A percentile compares a stretch with the other conserved stretches of the same genome.
Evolutionary conservation across 2,113 vertebrate genomes (phyloP).

Genomic region (Pristiophorus japonicus): DNA sequence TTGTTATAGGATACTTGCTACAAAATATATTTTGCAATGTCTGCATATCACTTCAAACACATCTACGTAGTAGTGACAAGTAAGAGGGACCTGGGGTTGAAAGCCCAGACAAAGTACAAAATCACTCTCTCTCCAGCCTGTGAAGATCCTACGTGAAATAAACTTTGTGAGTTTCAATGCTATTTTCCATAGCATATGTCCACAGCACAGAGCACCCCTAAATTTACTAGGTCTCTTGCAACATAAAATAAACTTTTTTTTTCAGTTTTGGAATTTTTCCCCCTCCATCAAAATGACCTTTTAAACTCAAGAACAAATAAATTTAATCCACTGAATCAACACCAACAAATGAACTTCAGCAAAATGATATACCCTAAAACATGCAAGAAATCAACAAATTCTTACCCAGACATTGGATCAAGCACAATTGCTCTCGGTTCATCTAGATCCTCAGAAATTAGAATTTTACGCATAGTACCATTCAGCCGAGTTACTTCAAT

Average conservation of each 20-base stretch:
- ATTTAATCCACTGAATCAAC: background rate
- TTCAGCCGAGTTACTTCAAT: constrained; percentile 93
- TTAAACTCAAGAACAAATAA: background rate
- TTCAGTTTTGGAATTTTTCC: background rate
- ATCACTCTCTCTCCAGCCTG: background rate
- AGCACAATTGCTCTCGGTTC: constrained; percentile 91
- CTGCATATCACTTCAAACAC: background rate
- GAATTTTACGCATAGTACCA: constrained; percentile 91
- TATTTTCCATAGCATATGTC: background rate
- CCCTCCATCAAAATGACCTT: background rate
- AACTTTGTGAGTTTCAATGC: background rate
- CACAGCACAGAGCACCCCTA: background rate
- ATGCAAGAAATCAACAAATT: constrained; percentile 30
- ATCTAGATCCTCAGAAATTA: constrained; percentile 89
- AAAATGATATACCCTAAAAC: background rate
- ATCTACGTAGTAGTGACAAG: background rate
- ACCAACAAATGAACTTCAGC: background rate
- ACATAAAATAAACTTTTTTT: background rate
- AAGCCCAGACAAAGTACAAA: background rate
- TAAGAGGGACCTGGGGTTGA: no score
- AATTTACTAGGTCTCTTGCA: background rate
- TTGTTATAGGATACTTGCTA: background rate
- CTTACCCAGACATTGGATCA: constrained; percentile 85
- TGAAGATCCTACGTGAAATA: background rate
- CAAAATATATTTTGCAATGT: background rate